Base-by-base conservation (phyloP, 2,888 invertebrate genomes). In the Sarcophaga subvicina region DNA sequence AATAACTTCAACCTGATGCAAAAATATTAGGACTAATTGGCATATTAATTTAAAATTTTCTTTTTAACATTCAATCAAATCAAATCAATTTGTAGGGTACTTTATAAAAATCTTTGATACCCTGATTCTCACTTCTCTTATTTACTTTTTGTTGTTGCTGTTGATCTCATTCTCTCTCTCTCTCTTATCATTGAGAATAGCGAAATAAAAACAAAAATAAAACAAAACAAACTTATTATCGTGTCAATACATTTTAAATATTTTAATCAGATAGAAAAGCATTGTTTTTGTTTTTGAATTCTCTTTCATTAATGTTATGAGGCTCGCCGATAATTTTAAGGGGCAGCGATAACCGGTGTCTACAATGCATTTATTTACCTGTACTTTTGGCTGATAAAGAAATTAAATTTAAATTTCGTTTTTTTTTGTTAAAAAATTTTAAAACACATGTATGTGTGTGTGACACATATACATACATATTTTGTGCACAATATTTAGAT, bases 241-340 rank as follows among this genome's bases (percentile, higher is more conserved):
- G 6, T 37, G 37, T 67, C n/a, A 45, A 67, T 69, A 49, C 17
- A 69, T 69, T 49, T 47, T 47, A 47, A 69, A 49, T 49, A 69
- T 45, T 67, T 22, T 11, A 67, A 67, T 69, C 4, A 47, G 20
- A 69, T 69, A 49, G 20, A 54, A 49, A 49, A 8, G 47, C 1
- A 25, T 10, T 37, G 8, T 37, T 37, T 37, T 27, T 4, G 3
- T 69, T 69, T 22, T 25, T n/a, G 22, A 49, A 49, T 20, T 69
- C 49, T 49, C 17, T 25, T 3, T 25, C 17, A 12, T 49, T 49
- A 22, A 69, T 49, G 49, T 25, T 49, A 49, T 8, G 22, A 14
- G 4, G 14, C 49, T 69, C 17, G 14, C 17, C 22, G 49, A 54
- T 14, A 47, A 37, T 37, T 22, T 0, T 69, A 4, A 5, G 20